These are phyloP conservation scores for Pachyrhynchus sulphureomaculatus DNA, from an alignment of 1,140 invertebrate species.

Conservation along the genomic window DNA sequence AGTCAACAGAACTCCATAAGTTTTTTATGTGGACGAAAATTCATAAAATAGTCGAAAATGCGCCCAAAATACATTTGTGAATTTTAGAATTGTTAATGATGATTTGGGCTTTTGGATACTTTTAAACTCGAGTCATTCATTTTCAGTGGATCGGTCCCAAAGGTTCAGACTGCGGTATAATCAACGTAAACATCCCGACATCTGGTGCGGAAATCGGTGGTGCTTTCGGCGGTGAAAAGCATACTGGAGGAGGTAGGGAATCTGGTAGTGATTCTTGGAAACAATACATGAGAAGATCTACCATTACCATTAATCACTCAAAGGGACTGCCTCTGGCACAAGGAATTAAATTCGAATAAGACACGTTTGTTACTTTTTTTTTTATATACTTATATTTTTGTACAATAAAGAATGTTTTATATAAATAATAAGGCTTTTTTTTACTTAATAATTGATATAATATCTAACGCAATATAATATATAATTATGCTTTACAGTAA, in stretches of 20 bases:
- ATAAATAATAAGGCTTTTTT: background rate
- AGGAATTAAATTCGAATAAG: conserved; percentile 93
- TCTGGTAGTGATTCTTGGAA: conserved; percentile 99
- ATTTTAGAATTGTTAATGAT: too few species aligned
- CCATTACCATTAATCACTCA: conserved; percentile 95
- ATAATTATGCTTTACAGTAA: too few species aligned
- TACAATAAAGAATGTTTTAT: background rate
- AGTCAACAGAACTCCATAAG: too few species aligned
- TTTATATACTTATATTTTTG: conserved; percentile 14
- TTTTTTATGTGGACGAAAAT: too few species aligned
- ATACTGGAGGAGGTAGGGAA: conserved; percentile 95
- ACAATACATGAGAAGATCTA: conserved; percentile 93
- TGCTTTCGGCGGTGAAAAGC: conserved; percentile 96
- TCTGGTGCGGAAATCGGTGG: conserved; percentile 99
- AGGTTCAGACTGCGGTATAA: conserved; percentile 97
- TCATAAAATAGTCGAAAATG: too few species aligned
- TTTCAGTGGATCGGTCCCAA: conserved; percentile 89
- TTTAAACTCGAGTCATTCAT: too few species aligned
- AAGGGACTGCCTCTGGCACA: conserved; percentile 94
- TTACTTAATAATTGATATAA: too few species aligned
- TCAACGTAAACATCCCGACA: conserved; percentile 98
- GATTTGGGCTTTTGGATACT: too few species aligned
- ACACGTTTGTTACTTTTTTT: conserved; percentile 31
- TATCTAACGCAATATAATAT: too few species aligned
- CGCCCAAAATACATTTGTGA: too few species aligned